These are phyloP conservation scores for Coptodon rendalli DNA, from an alignment of 2,113 vertebrate species.

Conservation along the genomic window DNA sequence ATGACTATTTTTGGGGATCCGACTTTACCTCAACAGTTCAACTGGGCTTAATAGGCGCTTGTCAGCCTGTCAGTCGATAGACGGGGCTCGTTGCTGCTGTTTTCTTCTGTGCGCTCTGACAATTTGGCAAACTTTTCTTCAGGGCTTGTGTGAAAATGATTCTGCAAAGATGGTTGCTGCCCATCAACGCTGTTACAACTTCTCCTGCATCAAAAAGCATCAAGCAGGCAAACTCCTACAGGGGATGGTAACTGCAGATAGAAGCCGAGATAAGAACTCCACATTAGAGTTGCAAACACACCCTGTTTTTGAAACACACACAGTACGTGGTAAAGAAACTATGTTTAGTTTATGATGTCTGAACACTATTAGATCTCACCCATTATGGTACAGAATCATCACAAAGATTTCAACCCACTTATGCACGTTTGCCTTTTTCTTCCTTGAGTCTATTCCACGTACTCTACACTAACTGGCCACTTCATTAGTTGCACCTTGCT, in stretches of 20 bases:
- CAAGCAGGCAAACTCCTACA: background rate
- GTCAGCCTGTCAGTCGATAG: constrained; percentile 44
- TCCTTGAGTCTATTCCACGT: background rate
- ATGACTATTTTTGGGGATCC: background rate
- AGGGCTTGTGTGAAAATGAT: constrained; percentile 1
- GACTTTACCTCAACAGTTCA: constrained; percentile 27
- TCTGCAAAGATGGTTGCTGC: background rate
- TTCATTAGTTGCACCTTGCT: background rate
- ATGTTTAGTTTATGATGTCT: background rate
- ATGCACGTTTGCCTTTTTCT: background rate
- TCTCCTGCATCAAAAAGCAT: background rate
- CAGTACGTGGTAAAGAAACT: background rate
- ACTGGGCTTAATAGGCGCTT: constrained; percentile 37
- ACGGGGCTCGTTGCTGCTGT: constrained; percentile 4
- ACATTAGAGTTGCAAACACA: background rate
- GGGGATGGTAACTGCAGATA: background rate
- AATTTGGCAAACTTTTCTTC: constrained; percentile 16
- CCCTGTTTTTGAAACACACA: background rate
- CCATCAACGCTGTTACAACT: background rate
- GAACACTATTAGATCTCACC: background rate
- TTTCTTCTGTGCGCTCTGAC: constrained; percentile 4
- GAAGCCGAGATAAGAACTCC: background rate
- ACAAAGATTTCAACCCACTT: background rate
- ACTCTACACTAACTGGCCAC: background rate
- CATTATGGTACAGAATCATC: background rate